phyloP scores from a whole-genome alignment of 2,797 vertebrate genomes.

The Crenichthys baileyi region DNA sequence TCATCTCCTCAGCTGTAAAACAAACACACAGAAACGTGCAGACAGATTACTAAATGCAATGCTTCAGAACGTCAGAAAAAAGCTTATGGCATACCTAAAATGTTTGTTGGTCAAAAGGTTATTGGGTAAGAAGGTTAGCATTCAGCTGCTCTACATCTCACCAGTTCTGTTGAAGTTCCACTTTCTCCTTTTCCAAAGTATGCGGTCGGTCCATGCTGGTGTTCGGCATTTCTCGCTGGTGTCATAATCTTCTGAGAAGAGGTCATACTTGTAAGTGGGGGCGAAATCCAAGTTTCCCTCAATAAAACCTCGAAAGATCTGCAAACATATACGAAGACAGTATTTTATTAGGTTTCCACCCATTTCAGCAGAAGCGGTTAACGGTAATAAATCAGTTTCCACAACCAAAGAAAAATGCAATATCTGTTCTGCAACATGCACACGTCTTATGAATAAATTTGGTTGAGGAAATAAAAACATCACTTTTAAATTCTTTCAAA shows the following conservation, averaged over 20 bases:
- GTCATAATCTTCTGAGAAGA: constrained; percentile 98
- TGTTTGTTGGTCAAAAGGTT: neutral
- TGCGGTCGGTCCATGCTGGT: constrained; percentile 96
- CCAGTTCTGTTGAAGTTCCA: constrained; percentile 97
- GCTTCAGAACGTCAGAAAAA: neutral
- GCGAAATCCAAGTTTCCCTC: constrained; percentile 96
- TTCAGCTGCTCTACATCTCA: constrained; percentile 53
- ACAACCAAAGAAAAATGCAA: neutral
- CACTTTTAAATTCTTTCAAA: neutral
- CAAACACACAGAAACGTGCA: constrained; percentile 9
- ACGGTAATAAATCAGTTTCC: neutral
- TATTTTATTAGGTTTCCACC: neutral
- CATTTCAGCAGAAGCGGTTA: neutral
- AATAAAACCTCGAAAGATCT: constrained; percentile 94
- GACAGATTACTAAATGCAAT: no score
- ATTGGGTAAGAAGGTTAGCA: neutral
- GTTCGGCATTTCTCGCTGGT: constrained; percentile 99
- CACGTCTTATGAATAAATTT: no score
- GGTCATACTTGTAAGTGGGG: constrained; percentile 98
- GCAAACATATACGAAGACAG: constrained; percentile 18
- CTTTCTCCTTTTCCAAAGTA: constrained; percentile 97
- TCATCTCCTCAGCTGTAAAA: constrained; percentile 91
- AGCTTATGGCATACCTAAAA: neutral
- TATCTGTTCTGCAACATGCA: neutral
- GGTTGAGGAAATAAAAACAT: neutral